Base-by-base conservation (phyloP, 53 echinoderm and acorn worm genomes). In the Paracentrotus lividus region DNA sequence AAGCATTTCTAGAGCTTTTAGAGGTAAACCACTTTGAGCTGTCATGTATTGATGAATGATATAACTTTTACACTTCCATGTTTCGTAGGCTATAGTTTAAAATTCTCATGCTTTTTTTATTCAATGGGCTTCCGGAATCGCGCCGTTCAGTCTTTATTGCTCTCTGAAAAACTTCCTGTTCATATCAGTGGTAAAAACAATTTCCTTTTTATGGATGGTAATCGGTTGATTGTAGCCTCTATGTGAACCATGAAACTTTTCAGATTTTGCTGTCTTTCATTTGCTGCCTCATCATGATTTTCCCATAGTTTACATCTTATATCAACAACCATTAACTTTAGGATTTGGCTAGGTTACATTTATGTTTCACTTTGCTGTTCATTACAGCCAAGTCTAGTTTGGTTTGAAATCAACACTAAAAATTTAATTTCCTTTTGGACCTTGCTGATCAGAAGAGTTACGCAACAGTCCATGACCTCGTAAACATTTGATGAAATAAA, bases 131-230 rank as follows among this genome's bases (percentile, higher is more conserved):
- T 40, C 20, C 36, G 36, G 40, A 15, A 72, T 20, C 40, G 72
- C 9, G 20, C 72, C 72, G 40, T 32, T 32, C 40, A 36, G 72
- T 21, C 38, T 36, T 72, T 38, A 85, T 85, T 49, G 49, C 85
- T 47, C 31, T 85, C 24, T 27, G 49, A 85, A 85, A 85, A 49
- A 51, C 85, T 85, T 85, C 85, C 85, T 49, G 44, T 85, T 85
- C 85, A n/a, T 31, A 85, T 85, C 49, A n/a, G 42, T 27, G 85
- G 85, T 51, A 26, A 29, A 27, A 51, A 85, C 51, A 49, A 85
- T 31, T 85, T 85, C 85, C 85, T 49, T n/a, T 85, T 49, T 12
- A 47, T 26, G 51, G 49, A n/a, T 49, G n/a, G 49, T 27, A 16
- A 49, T 49, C 9, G 15, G 7, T 85, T 42, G 31, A 13, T 67